Conservation (phyloP, 2,888 invertebrate species). For the Drosophila robusta region DNA sequence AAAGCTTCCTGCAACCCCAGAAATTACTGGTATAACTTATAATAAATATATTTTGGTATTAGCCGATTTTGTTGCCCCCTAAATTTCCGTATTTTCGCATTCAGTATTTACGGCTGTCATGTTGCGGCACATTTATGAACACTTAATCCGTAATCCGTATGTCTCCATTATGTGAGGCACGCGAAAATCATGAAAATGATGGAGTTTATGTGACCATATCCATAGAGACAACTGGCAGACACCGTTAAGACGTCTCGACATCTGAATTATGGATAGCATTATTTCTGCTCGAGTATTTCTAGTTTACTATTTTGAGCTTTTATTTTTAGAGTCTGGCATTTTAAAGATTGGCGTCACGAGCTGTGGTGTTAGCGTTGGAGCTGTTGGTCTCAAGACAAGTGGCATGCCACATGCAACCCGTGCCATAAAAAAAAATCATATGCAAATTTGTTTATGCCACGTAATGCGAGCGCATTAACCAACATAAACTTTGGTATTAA, state of each 20-base stretch:
- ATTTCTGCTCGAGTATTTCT: constrained; percentile 27
- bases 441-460: constrained; percentile 68
- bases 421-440: constrained; percentile 49
- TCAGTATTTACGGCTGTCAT: constrained; percentile 22
- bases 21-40: neutral
- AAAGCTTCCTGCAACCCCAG: too few species aligned
- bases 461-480: constrained; percentile 55
- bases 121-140: constrained; percentile 22
- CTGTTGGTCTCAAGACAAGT: constrained; percentile 53
- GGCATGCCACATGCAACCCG: constrained; percentile 48
- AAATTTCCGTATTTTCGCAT: constrained; percentile 15
- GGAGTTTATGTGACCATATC: constrained; percentile 44
- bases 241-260: constrained; percentile 53
- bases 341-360: constrained; percentile 48
- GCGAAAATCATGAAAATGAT: constrained; percentile 28
- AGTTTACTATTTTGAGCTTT: constrained; percentile 38
- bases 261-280: constrained; percentile 47
- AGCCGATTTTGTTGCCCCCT: neutral
- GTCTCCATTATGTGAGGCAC: constrained; percentile 26
- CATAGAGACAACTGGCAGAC: constrained; percentile 37
- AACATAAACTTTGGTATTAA: constrained; percentile 72
- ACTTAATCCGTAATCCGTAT: constrained; percentile 36
- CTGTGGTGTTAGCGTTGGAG: constrained; percentile 26
- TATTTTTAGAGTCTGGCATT: constrained; percentile 54
- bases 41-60: neutral